Evolutionary conservation across 2,113 vertebrate genomes (phyloP), one percentile per base, ranked within the genome.

Genomic region (Cyprinodon variegatus): DNA sequence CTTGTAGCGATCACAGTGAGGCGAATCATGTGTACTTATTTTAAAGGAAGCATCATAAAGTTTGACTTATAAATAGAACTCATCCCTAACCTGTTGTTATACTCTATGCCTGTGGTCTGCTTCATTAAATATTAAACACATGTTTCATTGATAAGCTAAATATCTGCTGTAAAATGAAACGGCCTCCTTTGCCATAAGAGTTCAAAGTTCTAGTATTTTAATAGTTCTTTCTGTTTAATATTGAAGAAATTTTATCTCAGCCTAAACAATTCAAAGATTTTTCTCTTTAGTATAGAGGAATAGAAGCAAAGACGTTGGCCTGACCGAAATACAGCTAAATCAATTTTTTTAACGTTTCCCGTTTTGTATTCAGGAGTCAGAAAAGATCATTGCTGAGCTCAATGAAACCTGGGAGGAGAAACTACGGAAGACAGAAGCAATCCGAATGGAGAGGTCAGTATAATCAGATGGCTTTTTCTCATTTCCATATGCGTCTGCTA

Each of bases 381-480:
- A 99, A 94, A 99, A 99, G 93, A 99, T 99, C 83, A 99, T 99
- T 82, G 98, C 98, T 2, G 98, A 99, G 89, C 93, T 99, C 90
- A 98, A 99, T 90, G 94, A 95, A 85, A 95, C 94, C 62, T 95
- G 94, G 94, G 94, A 95, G 77, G 94, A 95, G 90, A 99, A 99
- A 82, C 94, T 99, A 78, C 94, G 97, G 83, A 99, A 99, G 92
- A 99, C 98, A 0, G 98, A 99, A 73, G 96, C 98, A 22, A 99
- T 99, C 91, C 95, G 97, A 76, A 99, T 99, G 97, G 98, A 99
- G 90, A 98, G 98, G 98, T 99, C 82, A 87, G 93, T 85, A 48
- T 11, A 43, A 29, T 11, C 60, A 57, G 59, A 66, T 37, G 2
- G 0, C 22, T 53, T 63, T 45, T 61, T 46, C 67, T 70, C 43